These are phyloP conservation scores for Toxotes jaculatrix DNA, from an alignment of 2,113 vertebrate genomes.

Conservation along the genomic window DNA sequence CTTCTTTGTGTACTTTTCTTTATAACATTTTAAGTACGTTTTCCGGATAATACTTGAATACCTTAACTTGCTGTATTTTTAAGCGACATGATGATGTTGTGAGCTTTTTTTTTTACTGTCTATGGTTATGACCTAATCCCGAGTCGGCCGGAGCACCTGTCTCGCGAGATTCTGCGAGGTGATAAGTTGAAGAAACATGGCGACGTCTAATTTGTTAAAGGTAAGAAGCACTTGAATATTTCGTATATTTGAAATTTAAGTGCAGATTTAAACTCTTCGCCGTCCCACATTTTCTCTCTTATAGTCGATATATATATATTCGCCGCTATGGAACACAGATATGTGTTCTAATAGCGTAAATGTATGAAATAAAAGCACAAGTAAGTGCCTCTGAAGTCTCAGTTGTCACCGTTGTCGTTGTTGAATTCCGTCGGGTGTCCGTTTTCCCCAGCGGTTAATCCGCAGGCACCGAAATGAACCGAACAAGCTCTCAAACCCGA, in stretches of 20 bases:
- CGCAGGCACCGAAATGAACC: neutral
- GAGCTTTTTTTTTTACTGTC: neutral
- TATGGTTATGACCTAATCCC: slow-evolving; percentile 34
- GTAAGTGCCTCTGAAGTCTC: slow-evolving; percentile 51
- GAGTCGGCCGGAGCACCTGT: slow-evolving; percentile 23
- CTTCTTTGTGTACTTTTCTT: too few relatives aligned
- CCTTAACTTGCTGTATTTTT: neutral
- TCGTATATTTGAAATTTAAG: slow-evolving; percentile 7
- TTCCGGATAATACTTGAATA: too few relatives aligned
- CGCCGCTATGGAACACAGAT: fast-evolving
- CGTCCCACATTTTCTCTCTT: neutral
- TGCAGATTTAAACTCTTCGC: neutral
- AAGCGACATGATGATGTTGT: too few relatives aligned
- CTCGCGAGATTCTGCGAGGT: slow-evolving; percentile 86
- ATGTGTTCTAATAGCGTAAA: neutral
- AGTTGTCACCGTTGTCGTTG: slow-evolving; percentile 40
- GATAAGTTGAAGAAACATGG: slow-evolving; percentile 93
- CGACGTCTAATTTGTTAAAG: slow-evolving; percentile 98
- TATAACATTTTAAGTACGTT: too few relatives aligned
- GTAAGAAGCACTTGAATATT: slow-evolving; percentile 84
- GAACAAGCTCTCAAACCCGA: neutral
- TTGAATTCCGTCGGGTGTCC: slow-evolving; percentile 42
- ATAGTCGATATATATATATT: fast-evolving
- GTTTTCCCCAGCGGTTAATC: neutral
- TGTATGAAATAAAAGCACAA: slow-evolving; percentile 3